Evolutionary conservation across 2,113 vertebrate species (phyloP), one percentile per base, ranked within the genome.

Genomic region (Siniperca chuatsi): DNA sequence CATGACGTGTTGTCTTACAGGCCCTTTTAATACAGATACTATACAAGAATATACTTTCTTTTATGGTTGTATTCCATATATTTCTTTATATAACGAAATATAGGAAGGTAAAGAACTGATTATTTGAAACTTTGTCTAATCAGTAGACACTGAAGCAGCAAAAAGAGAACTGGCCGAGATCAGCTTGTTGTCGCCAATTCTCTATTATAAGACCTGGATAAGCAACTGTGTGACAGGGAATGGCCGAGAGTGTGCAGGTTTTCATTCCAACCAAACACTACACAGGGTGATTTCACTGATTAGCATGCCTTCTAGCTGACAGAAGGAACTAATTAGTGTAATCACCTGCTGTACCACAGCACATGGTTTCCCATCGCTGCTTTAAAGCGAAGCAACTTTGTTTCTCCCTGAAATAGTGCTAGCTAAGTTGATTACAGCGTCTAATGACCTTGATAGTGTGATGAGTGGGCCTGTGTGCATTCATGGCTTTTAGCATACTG

Each of bases 281-380:
- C 78, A 75, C 81, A 8, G 65, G 83, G 79, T 68, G 62, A 85
- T 92, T 92, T 74, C 75, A 68, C 90, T 93, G 90, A 94, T 93
- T 91, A 91, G 75, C 86, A 89, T 87, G 83, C 90, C 83, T 92
- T 76, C 92, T 75, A 82, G 84, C 88, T 90, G 87, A 92, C 91
- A 93, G 85, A 89, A 78, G 88, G 88, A 92, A 90, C 87, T 91
- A 89, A 93, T 94, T 92, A 93, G 83, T 60, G 80, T 90, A 92
- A 92, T 93, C 92, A 92, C 91, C 91, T 86, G 88, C 88, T 85
- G 81, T 79, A 90, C 57, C 83, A 46, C 66, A 69, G 69, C 77
- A 57, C 89, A 85, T 64, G 75, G 73, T 81, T 88, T 79, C 81
- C 78, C 70, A 70, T 72, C 29, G 18, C 79, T 75, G 82, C 85